Evolutionary conservation across 2,888 invertebrate species (phyloP).

Genomic region (Iphiclides podalirius): DNA sequence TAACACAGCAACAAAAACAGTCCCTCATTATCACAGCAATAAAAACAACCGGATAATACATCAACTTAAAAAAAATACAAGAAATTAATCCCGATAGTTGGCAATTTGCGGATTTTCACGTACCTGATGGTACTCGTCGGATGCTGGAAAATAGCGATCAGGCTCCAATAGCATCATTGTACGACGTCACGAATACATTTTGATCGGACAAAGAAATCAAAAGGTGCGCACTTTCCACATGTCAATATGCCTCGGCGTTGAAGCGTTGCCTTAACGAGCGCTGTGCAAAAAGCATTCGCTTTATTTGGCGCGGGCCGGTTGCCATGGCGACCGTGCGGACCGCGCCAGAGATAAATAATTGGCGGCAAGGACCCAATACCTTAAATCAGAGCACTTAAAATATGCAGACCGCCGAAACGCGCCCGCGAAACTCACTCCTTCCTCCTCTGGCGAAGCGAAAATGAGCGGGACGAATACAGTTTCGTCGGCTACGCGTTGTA

Average conservation of each 20-base stretch:
- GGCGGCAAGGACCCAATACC: constrained; percentile 45
- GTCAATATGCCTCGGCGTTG: constrained; percentile 22
- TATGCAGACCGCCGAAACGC: constrained; percentile 1
- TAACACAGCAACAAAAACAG: too few species aligned
- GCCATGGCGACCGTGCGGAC: constrained; percentile 58
- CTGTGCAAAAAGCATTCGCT: constrained; percentile 31
- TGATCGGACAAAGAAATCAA: not conserved
- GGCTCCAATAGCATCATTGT: too few species aligned
- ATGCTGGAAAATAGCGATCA: not conserved
- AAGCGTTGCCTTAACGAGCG: constrained; percentile 31
- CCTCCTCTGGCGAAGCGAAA: not conserved
- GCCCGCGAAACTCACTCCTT: not conserved
- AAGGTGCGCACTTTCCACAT: constrained; percentile 22
- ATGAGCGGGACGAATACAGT: not conserved
- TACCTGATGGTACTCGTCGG: too few species aligned
- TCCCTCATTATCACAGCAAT: too few species aligned
- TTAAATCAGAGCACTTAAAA: constrained; percentile 23
- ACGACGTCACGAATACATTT: too few species aligned
- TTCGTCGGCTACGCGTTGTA: not conserved
- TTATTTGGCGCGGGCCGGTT: constrained; percentile 36
- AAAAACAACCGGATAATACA: too few species aligned
- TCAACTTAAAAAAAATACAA: too few species aligned
- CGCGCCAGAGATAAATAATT: constrained; percentile 46
- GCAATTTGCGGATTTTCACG: too few species aligned
- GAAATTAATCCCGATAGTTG: too few species aligned